A percentile compares a stretch with the other conserved stretches of the same genome.
phyloP scores from a whole-genome alignment of 2,888 invertebrate genomes.

The Dastarcus helophoroides region DNA sequence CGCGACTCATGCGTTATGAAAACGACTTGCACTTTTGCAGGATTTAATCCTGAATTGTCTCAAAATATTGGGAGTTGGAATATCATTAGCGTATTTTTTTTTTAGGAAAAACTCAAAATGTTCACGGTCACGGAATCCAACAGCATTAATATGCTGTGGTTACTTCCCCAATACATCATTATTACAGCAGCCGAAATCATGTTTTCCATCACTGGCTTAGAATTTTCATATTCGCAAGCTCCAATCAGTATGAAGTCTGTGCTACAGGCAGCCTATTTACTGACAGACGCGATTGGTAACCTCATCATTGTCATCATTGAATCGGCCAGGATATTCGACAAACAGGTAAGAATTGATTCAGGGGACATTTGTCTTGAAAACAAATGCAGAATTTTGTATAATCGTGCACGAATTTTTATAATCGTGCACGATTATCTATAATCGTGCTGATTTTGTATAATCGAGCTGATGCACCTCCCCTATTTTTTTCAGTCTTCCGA shows the following conservation, averaged over 20 bases:
- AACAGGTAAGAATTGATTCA: constrained; percentile 57
- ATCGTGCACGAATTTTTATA: no score
- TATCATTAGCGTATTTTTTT: constrained; percentile 7
- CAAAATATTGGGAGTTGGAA: no score
- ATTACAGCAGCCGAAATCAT: constrained; percentile 91
- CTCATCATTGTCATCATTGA: constrained; percentile 84
- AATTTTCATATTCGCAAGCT: constrained; percentile 93
- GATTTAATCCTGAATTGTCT: no score
- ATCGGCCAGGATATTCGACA: constrained; percentile 61
- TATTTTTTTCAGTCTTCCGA: constrained; percentile 60
- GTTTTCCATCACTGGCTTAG: constrained; percentile 90
- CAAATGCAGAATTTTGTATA: no score
- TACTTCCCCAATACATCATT: constrained; percentile 85
- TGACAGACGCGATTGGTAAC: constrained; percentile 90
- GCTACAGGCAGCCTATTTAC: constrained; percentile 80
- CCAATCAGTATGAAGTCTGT: constrained; percentile 91
- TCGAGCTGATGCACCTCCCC: constrained; percentile 2
- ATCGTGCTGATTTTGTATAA: not conserved
- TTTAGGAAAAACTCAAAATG: constrained; percentile 30
- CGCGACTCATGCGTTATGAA: no score
- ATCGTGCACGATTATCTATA: not conserved
- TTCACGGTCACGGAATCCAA: constrained; percentile 54
- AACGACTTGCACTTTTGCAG: no score
- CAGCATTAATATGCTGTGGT: constrained; percentile 69
- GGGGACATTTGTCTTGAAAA: no score